These are phyloP conservation scores for Lateolabrax maculatus DNA, from an alignment of 2,797 vertebrate species.

Conservation along the genomic window DNA sequence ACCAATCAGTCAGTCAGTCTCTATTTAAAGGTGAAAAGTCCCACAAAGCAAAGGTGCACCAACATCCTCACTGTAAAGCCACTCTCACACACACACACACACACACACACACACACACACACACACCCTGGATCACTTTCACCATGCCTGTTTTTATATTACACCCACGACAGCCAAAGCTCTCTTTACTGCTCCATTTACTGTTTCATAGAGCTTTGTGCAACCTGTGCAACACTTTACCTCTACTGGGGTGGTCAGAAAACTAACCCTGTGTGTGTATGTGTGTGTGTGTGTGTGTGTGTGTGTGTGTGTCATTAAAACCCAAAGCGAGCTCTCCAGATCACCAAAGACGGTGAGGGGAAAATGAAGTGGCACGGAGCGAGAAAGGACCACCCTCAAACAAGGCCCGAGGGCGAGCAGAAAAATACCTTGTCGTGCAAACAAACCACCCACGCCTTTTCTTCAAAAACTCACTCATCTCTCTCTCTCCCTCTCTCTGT, in stretches of 20 bases:
- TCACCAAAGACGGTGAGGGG: constrained; percentile 36
- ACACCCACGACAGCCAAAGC: constrained; percentile 10
- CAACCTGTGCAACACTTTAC: constrained; percentile 44
- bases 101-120: background rate
- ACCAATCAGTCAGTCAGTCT: background rate
- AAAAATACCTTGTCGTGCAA: constrained; percentile 49
- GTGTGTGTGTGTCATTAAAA: constrained; percentile 45
- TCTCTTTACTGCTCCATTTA: constrained; percentile 54
- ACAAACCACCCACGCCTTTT: constrained; percentile 55
- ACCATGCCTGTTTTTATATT: constrained; percentile 38
- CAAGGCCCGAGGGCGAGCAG: constrained; percentile 48
- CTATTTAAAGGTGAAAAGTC: background rate
- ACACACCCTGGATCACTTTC: constrained; percentile 22
- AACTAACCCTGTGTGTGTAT: constrained; percentile 4
- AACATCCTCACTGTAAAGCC: background rate
- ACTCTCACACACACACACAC: background rate
- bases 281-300: constrained; percentile 22
- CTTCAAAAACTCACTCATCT: constrained; percentile 13
- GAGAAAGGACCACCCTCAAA: constrained; percentile 76
- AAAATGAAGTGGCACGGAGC: constrained; percentile 45
- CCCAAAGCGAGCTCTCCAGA: constrained; percentile 36
- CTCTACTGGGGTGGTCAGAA: constrained; percentile 61
- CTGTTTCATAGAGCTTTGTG: constrained; percentile 38
- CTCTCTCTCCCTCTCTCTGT: background rate
- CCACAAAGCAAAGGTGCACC: background rate